Base-by-base conservation (phyloP, 1,140 invertebrate genomes). In the Megalopta genalis region DNA sequence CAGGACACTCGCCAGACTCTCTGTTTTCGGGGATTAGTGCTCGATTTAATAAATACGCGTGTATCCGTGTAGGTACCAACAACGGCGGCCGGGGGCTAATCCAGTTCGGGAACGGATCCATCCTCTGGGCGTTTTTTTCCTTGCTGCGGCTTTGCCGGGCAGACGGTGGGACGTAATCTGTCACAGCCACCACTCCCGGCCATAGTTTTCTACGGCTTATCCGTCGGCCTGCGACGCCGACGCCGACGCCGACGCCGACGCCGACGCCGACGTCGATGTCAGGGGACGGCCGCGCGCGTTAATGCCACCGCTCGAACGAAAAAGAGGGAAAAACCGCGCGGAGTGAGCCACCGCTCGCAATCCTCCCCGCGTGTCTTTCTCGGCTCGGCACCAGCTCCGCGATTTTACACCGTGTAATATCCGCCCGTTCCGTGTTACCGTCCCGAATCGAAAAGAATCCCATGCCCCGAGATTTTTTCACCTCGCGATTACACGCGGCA, bases 191-290 rank as follows among this genome's bases (percentile, higher is more conserved):
- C 88, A 80, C 87, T 90, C 89, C 89, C 85, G 81, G 86, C 76
- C 86, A 83, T 87, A 88, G 87, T 91, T 90, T 90, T 85, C 90
- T 88, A 85, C 86, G 86, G 89, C 91, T 92, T 92, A 92, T 92
- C 90, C 90, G n/a, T n/a, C 86, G n/a, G 39, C 39, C 86, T 4
- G 39, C 39, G 42, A 39, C 64, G 37, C 64, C 64, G 39, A 39
- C 60, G 49, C 49, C 49, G 14, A 16, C 49, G 14, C 49, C 49
- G 49, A 18, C 49, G 14, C 46, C n/a, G n/a, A n/a, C n/a, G n/a
- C n/a, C n/a, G n/a, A n/a, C n/a, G n/a, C n/a, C n/a, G n/a, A n/a
- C n/a, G n/a, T n/a, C 46, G 46, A 16, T 14, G 49, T 21, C 14
- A 18, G 16, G 14, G 49, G 18, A 6, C 32, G 32, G 32, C 4